These are phyloP conservation scores for Marcusenius ussheri DNA, from an alignment of 2,113 vertebrate genomes.

Conservation along the genomic window DNA sequence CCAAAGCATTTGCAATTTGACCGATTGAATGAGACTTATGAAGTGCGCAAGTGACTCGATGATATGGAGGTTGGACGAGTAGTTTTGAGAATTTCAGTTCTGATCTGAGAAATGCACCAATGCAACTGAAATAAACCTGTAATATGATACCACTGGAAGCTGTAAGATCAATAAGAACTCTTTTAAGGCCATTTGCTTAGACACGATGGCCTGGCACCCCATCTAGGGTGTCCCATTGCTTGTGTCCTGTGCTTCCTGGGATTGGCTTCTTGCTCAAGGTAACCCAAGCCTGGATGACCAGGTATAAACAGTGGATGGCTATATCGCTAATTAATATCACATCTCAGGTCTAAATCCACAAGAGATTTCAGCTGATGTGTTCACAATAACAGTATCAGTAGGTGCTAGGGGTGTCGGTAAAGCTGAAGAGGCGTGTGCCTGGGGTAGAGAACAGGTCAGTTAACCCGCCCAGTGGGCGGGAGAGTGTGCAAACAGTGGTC, in stretches of 20 bases:
- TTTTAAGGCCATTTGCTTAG: neutral
- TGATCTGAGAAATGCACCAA: neutral
- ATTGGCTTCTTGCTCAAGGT: neutral
- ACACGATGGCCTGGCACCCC: neutral
- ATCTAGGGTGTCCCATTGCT: neutral
- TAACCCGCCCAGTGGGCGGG: neutral
- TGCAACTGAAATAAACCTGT: neutral
- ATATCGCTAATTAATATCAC: neutral
- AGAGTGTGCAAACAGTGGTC: neutral
- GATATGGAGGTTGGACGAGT: neutral
- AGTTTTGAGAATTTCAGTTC: neutral
- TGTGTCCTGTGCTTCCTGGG: neutral
- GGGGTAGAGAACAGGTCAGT: neutral
- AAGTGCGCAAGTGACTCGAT: neutral
- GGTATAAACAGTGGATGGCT: neutral
- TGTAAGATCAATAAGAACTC: neutral
- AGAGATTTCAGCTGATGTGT: neutral
- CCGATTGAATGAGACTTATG: neutral
- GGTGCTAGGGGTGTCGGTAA: neutral
- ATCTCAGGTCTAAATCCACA: neutral
- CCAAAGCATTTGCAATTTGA: neutral
- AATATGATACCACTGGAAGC: neutral
- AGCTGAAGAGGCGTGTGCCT: too few relatives aligned
- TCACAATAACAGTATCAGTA: neutral
- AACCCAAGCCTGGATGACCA: neutral